phyloP scores from a whole-genome alignment of 2,888 invertebrate genomes.

The Drosophila parthenogenetica region DNA sequence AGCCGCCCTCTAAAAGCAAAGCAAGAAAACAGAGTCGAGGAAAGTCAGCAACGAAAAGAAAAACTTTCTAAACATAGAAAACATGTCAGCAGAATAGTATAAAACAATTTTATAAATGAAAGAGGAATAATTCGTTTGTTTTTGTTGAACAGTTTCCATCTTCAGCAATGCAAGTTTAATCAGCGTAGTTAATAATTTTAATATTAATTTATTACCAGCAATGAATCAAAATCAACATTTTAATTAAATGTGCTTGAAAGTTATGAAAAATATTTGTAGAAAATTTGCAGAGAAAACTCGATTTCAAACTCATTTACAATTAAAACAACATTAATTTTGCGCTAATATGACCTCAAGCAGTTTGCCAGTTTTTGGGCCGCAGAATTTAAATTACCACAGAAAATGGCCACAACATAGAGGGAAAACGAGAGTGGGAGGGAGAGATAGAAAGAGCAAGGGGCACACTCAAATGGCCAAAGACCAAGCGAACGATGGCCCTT shows the following conservation, averaged over 20 bases:
- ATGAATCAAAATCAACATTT: slow-evolving; percentile 9
- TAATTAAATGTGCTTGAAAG: slow-evolving; percentile 20
- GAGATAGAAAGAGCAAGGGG: not conserved
- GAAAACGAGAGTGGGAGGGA: not conserved
- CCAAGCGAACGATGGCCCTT: slow-evolving; percentile 31
- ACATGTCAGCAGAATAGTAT: too few species aligned
- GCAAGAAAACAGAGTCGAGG: not conserved
- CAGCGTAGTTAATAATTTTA: too few species aligned
- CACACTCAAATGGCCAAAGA: slow-evolving; percentile 36
- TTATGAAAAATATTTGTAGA: slow-evolving; percentile 18
- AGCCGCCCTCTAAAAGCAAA: slow-evolving; percentile 29
- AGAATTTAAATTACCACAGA: slow-evolving; percentile 67
- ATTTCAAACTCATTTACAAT: slow-evolving; percentile 75
- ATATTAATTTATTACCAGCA: slow-evolving; percentile 5
- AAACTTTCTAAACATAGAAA: not conserved
- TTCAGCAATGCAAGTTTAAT: too few species aligned
- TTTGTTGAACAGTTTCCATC: too few species aligned
- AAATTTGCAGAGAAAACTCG: slow-evolving; percentile 4
- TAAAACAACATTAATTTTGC: slow-evolving; percentile 79
- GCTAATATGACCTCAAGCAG: slow-evolving; percentile 80
- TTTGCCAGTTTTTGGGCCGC: slow-evolving; percentile 42
- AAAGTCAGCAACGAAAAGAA: not conserved
- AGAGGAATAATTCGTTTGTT: too few species aligned
- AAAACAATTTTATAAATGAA: too few species aligned
- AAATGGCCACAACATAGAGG: not conserved